Conservation (phyloP, 1,140 invertebrate genomes). For the Papilio dardanus region DNA sequence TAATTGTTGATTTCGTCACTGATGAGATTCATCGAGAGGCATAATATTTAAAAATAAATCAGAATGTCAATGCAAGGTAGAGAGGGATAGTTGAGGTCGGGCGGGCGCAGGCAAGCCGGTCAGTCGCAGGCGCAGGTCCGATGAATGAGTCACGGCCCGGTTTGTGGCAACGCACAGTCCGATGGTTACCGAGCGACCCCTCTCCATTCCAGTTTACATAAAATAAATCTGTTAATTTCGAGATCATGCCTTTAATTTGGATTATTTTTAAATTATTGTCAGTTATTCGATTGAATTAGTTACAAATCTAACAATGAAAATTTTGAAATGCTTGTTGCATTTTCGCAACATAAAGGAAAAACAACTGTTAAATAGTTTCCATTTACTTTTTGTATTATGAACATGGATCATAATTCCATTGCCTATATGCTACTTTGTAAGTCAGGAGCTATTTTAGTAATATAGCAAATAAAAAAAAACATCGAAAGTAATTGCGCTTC, state of each 20-base stretch:
- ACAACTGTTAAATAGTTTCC: no score
- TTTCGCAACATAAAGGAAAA: no score
- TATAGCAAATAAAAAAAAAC: background rate
- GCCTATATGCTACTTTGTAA: background rate
- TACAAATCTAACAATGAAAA: no score
- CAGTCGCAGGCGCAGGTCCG: background rate
- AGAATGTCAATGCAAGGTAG: background rate
- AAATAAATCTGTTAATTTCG: background rate
- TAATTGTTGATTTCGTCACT: no score
- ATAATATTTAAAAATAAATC: background rate
- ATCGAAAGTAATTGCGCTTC: background rate
- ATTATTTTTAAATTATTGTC: background rate
- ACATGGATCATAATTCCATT: no score
- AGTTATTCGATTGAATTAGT: background rate
- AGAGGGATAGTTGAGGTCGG: background rate
- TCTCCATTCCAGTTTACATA: background rate
- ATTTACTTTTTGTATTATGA: no score
- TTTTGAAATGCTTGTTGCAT: no score
- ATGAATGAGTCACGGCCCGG: slow-evolving; percentile 6
- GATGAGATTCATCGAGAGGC: background rate
- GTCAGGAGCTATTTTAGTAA: background rate
- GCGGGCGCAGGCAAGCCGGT: background rate
- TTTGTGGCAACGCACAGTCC: background rate
- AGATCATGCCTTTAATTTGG: background rate
- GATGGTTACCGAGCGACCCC: background rate